phyloP scores from a whole-genome alignment of 2,797 vertebrate species.

The Sebastes variabilis region DNA sequence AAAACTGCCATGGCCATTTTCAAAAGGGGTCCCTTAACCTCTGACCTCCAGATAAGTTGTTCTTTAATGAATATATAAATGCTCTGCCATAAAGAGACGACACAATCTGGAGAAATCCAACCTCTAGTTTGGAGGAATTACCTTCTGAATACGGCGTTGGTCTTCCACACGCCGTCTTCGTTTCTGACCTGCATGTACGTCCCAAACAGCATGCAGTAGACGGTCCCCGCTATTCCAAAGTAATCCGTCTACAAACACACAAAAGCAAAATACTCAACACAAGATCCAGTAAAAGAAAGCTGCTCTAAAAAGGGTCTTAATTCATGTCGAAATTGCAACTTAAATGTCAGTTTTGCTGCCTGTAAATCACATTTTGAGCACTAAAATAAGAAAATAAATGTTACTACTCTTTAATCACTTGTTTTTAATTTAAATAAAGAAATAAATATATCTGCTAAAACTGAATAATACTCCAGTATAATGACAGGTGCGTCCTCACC shows the following conservation, averaged over 20 bases:
- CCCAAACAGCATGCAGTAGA: slow-evolving; percentile 94
- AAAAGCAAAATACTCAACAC: too few species aligned
- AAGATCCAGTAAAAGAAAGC: too few species aligned
- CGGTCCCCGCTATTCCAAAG: slow-evolving; percentile 91
- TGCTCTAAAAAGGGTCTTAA: too few species aligned
- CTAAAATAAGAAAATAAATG: background rate
- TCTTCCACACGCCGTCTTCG: slow-evolving; percentile 87
- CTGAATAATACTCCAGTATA: background rate
- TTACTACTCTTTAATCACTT: background rate
- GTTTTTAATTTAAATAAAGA: background rate
- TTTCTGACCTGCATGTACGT: slow-evolving; percentile 91
- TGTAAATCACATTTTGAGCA: background rate
- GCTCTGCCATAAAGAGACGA: background rate
- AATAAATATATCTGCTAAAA: too few species aligned
- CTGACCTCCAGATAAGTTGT: too few species aligned
- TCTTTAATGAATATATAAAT: background rate
- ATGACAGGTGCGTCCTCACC: slow-evolving; percentile 72
- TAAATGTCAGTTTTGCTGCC: background rate
- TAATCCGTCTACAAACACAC: slow-evolving; percentile 87
- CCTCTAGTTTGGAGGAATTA: slow-evolving; percentile 34
- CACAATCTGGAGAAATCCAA: background rate
- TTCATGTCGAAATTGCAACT: background rate
- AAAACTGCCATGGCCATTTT: too few species aligned
- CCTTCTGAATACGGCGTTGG: slow-evolving; percentile 88
- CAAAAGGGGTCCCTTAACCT: too few species aligned